phyloP scores from a whole-genome alignment of 2,888 invertebrate genomes.

The Drosophila lacicola region DNA sequence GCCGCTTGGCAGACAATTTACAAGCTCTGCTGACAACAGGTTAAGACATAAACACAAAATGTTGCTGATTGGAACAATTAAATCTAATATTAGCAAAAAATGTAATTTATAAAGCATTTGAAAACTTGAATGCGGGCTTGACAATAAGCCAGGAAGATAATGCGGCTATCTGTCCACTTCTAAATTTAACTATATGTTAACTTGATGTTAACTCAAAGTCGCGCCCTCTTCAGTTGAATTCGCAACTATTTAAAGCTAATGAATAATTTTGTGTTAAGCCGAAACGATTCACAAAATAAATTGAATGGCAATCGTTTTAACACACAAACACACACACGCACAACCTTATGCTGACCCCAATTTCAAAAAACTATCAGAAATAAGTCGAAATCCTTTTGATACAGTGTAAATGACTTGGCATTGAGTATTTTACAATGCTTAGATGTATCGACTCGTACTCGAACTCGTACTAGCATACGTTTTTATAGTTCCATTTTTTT shows the following conservation, averaged over 20 bases:
- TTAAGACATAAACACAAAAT: too few species aligned
- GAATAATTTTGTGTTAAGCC: constrained; percentile 25
- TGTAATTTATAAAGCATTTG: too few species aligned
- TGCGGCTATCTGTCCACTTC: not conserved
- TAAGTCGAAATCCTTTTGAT: constrained; percentile 48
- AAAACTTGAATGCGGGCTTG: too few species aligned
- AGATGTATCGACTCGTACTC: constrained; percentile 13
- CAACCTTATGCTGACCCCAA: constrained; percentile 39
- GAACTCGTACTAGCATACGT: constrained; percentile 17
- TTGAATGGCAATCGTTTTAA: constrained; percentile 43
- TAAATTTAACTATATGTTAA: not conserved
- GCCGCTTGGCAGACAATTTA: too few species aligned
- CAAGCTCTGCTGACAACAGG: too few species aligned
- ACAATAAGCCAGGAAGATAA: too few species aligned
- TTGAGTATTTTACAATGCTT: constrained; percentile 40
- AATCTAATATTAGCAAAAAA: too few species aligned
- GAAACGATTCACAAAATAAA: constrained; percentile 45
- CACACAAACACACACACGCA: constrained; percentile 7
- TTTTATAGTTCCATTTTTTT: constrained; percentile 40
- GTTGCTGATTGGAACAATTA: too few species aligned
- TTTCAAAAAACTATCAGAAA: constrained; percentile 47
- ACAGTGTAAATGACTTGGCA: constrained; percentile 44
- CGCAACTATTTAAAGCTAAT: constrained; percentile 19
- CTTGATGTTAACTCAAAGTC: not conserved
- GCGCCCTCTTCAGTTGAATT: not conserved